A percentile compares a stretch with the other conserved stretches of the same genome.
phyloP scores from a whole-genome alignment of 2,113 vertebrate genomes.

The Heterotis niloticus region DNA sequence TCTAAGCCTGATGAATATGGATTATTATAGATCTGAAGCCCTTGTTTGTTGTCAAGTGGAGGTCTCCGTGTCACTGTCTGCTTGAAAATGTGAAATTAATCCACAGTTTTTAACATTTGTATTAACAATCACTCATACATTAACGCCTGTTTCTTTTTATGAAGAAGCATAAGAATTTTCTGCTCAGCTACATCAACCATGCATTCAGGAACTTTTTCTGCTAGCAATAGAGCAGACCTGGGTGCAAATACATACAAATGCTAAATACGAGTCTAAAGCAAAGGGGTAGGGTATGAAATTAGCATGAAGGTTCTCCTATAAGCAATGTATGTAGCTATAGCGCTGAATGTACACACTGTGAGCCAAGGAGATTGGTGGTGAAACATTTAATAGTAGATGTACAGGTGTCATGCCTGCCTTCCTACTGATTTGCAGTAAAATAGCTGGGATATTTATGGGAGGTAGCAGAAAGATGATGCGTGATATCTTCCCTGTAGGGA shows the following conservation, averaged over 20 bases:
- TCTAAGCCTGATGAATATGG: no score
- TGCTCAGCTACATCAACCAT: not conserved
- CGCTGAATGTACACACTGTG: not conserved
- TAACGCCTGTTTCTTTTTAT: constrained; percentile 48
- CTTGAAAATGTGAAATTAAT: constrained; percentile 58
- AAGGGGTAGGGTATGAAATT: no score
- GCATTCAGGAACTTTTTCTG: not conserved
- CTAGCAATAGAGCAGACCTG: no score
- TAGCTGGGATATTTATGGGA: not conserved
- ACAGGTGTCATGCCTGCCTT: not conserved
- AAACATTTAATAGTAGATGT: not conserved
- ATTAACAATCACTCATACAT: constrained; percentile 69
- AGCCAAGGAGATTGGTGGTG: not conserved
- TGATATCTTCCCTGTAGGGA: constrained; percentile 60
- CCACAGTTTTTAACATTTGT: constrained; percentile 31
- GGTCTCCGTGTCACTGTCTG: constrained; percentile 30
- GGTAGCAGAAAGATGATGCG: not conserved
- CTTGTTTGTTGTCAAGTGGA: no score
- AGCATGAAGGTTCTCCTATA: no score
- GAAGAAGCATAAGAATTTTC: not conserved
- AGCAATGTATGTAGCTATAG: not conserved
- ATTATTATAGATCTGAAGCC: no score
- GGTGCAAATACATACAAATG: no score
- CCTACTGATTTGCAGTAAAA: not conserved
- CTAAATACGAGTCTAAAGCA: no score